Percentiles rank a stretch among this genome's conserved stretches.
phyloP scores from a whole-genome alignment of 2,888 invertebrate species.

The Sinentomon sp. region DNA sequence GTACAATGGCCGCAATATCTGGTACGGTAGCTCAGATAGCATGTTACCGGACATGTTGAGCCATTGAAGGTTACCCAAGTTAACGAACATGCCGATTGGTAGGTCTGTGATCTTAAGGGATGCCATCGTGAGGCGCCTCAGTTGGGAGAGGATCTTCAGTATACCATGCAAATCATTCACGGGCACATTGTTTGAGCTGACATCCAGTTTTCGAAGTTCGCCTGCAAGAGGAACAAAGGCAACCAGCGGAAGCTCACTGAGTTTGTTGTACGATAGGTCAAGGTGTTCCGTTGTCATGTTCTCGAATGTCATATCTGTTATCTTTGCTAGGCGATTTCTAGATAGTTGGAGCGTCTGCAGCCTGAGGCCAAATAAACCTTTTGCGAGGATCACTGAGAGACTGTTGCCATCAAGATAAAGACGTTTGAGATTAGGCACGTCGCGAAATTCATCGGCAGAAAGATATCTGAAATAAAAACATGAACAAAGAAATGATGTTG shows the following conservation, averaged over 20 bases:
- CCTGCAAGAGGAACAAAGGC: constrained; percentile 32
- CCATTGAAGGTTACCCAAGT: constrained; percentile 30
- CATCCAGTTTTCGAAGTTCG: constrained; percentile 32
- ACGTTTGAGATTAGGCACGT: constrained; percentile 32
- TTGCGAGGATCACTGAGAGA: constrained; percentile 36
- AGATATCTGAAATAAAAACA: too few relatives aligned
- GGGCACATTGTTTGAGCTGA: too few relatives aligned
- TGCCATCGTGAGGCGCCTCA: too few relatives aligned
- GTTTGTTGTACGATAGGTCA: constrained; percentile 46
- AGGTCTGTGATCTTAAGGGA: too few relatives aligned
- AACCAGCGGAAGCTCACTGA: constrained; percentile 33
- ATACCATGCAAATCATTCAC: constrained; percentile 17
- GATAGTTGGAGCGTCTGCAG: constrained; percentile 31
- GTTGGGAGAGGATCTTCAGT: too few relatives aligned
- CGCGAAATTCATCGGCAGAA: constrained; percentile 38
- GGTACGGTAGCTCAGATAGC: constrained; percentile 29
- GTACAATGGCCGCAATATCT: constrained; percentile 28
- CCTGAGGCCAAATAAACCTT: too few relatives aligned
- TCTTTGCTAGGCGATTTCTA: constrained; percentile 40
- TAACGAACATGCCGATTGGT: constrained; percentile 29
- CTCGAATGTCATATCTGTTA: constrained; percentile 41
- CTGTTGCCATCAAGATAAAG: constrained; percentile 45
- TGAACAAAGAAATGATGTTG: too few relatives aligned
- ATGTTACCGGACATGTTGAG: constrained; percentile 47
- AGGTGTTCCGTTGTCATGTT: constrained; percentile 38